Evolutionary conservation across 2,113 vertebrate genomes (phyloP).

Genomic region (Pseudorhombus dupliciocellatus): DNA sequence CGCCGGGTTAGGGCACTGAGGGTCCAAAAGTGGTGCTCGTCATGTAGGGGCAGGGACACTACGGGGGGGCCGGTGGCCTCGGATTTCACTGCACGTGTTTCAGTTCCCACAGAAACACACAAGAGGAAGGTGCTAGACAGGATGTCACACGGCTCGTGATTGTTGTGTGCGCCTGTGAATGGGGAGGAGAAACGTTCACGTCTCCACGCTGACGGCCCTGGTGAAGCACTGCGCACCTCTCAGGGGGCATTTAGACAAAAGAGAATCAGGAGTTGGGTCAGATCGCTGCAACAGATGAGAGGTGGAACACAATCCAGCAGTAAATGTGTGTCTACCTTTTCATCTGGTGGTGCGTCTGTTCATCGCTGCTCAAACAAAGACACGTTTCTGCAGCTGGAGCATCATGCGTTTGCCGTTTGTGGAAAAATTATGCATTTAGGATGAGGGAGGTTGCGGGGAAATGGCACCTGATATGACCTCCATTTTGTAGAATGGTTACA

Average conservation of each 20-base stretch:
- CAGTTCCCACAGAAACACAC: conserved; percentile 63
- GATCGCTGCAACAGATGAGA: not conserved
- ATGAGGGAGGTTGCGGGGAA: conserved; percentile 74
- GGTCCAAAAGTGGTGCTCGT: conserved; percentile 55
- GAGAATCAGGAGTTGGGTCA: not conserved
- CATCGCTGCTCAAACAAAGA: conserved; percentile 28
- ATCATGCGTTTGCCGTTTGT: conserved; percentile 71
- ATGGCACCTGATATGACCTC: conserved; percentile 77
- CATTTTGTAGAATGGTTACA: conserved; percentile 77
- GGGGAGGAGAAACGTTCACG: not conserved
- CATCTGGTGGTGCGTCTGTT: not conserved
- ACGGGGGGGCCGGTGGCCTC: conserved; percentile 19
- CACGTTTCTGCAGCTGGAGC: conserved; percentile 38
- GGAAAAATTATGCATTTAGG: conserved; percentile 77
- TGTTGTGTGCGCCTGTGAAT: conserved; percentile 8
- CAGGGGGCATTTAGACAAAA: not conserved
- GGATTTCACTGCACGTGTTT: conserved; percentile 59
- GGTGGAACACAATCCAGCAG: not conserved
- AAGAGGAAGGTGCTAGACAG: not conserved
- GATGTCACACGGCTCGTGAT: not conserved
- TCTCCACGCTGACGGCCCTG: no score
- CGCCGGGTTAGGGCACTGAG: conserved; percentile 53
- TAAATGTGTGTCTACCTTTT: not conserved
- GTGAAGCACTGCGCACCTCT: not conserved
- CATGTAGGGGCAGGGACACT: conserved; percentile 41